Evolutionary conservation across 2,797 vertebrate genomes (phyloP).

Genomic region (Lagorchestes hirsutus): DNA sequence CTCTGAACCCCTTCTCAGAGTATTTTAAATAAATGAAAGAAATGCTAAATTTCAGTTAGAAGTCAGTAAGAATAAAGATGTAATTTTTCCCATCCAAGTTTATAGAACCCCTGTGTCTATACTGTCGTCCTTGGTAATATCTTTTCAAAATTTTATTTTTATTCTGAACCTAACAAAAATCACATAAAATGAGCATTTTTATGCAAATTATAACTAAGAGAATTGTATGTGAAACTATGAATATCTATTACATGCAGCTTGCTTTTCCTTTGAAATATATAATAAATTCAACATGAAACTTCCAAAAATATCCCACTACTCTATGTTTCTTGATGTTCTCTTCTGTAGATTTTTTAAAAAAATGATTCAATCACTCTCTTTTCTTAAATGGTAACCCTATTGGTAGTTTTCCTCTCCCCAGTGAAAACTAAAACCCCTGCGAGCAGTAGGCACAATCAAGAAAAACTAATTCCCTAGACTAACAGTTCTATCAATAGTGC

Average conservation of each 20-base stretch:
- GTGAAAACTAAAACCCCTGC: background rate
- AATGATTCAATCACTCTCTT: background rate
- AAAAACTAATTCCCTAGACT: background rate
- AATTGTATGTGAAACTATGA: background rate
- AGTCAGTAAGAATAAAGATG: background rate
- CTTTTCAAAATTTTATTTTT: background rate
- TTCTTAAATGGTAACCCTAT: background rate
- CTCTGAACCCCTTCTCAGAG: background rate
- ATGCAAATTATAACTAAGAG: background rate
- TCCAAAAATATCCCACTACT: background rate
- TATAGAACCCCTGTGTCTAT: background rate
- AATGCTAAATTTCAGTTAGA: background rate
- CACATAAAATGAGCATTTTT: background rate
- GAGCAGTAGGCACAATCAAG: background rate
- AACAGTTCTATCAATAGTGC: background rate
- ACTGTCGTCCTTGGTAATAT: background rate
- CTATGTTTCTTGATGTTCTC: background rate
- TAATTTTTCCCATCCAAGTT: background rate
- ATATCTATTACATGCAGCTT: background rate
- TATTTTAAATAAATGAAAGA: background rate
- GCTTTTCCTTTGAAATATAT: background rate
- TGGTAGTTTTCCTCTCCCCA: background rate
- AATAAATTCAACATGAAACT: background rate
- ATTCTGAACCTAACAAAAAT: background rate
- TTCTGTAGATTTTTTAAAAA: background rate